Evolutionary conservation across 2,888 invertebrate genomes (phyloP).

Genomic region (Hanleya hanleyi): DNA sequence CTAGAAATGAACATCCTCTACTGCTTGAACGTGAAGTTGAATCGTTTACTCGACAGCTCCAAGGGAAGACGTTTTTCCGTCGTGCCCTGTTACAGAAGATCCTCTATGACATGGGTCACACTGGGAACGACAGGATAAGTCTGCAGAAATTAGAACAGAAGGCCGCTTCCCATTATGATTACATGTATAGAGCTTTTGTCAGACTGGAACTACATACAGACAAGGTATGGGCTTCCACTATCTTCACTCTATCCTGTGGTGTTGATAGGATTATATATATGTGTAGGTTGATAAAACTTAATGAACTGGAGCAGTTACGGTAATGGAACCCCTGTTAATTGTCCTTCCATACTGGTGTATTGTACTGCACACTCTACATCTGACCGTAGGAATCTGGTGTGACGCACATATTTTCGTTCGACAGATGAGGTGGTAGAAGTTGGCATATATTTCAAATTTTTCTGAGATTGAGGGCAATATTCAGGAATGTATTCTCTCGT

Average conservation of each 20-base stretch:
- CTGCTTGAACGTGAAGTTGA: too few relatives aligned
- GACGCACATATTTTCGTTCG: too few relatives aligned
- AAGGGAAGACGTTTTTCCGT: conserved; percentile 82
- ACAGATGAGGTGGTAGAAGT: too few relatives aligned
- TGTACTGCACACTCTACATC: neutral
- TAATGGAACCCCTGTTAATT: neutral
- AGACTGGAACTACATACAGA: conserved; percentile 78
- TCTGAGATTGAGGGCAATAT: too few relatives aligned
- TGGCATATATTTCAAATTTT: too few relatives aligned
- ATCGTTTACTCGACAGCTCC: too few relatives aligned
- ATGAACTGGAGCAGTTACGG: too few relatives aligned
- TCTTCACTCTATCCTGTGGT: neutral
- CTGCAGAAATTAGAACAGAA: conserved; percentile 77
- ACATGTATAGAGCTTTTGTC: conserved; percentile 80
- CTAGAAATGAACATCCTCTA: too few relatives aligned
- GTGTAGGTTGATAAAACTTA: too few relatives aligned
- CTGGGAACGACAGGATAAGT: conserved; percentile 54
- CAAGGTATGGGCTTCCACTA: conserved; percentile 64
- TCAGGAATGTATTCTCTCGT: too few relatives aligned
- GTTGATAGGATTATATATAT: neutral
- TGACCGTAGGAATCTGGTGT: too few relatives aligned
- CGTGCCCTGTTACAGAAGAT: conserved; percentile 82
- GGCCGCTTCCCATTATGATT: conserved; percentile 80
- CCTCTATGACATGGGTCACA: conserved; percentile 74
- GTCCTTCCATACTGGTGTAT: neutral